Base-by-base conservation (phyloP, 2,797 vertebrate genomes). In the Alectoris magna region DNA sequence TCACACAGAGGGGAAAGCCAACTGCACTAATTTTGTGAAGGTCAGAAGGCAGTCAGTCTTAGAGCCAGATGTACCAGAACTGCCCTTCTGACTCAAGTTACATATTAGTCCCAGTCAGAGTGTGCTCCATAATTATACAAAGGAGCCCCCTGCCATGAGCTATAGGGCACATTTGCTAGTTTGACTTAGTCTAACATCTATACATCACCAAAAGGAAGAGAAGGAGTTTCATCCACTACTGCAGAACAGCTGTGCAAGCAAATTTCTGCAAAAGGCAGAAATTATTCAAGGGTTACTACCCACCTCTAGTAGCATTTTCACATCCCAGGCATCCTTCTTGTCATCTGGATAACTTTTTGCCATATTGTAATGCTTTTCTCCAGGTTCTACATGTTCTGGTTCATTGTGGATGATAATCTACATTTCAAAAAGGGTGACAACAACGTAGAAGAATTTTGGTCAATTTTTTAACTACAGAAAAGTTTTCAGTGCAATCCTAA, bases 341-440 rank as follows among this genome's bases (percentile, higher is more conserved):
- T 88, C 96, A 34, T 95, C 67, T 9, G 97, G 97, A 9, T 98
- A 98, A 90, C 98, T 99, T 95, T 98, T 98, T 63, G 98, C 93
- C 99, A 99, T 99, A 83, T 99, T 99, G 80, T 99, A 99, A 93
- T 99, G 99, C 56, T 78, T 95, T 95, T 88, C 87, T 44, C 95
- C 98, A 26, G 77, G 36, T 81, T 83, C 85, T 44, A 98, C 94
- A 90, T 78, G 15, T 97, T 99, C 67, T 75, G 99, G 98, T 75
- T 97, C 97, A 84, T 98, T 99, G 94, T 99, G 99, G 96, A 99
- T 99, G 92, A 99, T 98, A 80, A 99, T 99, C 99, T 99, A 95
- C 74, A 96, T 91, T 93, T 95, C 87, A 94, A 96, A 95, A 88
- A 96, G n/a, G 74, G 31, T 29, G 85, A 83, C 24, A 90, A 91